Evolutionary conservation across 2,888 invertebrate species (phyloP).

Genomic region (Drosophila aldrichi): DNA sequence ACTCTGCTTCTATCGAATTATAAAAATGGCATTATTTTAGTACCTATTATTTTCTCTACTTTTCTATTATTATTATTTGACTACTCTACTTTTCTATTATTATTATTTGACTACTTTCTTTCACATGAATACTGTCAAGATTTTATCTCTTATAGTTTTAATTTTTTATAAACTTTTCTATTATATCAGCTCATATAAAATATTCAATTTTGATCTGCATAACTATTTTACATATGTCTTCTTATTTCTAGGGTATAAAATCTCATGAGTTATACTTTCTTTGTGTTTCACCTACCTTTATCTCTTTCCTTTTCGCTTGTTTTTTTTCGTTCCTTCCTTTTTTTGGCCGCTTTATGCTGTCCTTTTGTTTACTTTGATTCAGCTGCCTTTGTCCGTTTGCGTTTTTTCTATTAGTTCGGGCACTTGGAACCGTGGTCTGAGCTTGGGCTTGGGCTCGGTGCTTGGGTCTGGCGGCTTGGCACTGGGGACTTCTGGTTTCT

Average conservation of each 20-base stretch:
- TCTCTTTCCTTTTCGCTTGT: neutral
- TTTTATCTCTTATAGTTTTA: no score
- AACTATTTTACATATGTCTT: neutral
- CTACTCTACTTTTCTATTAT: no score
- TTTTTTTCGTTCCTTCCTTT: constrained; percentile 15
- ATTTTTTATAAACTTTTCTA: no score
- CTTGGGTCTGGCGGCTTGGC: neutral
- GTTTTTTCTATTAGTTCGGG: constrained; percentile 61
- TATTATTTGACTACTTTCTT: no score
- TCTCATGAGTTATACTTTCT: neutral
- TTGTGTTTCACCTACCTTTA: neutral
- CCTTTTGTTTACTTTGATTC: constrained; percentile 53
- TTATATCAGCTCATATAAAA: no score
- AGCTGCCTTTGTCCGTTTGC: constrained; percentile 45
- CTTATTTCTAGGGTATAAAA: neutral
- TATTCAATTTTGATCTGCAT: neutral
- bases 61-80: no score
- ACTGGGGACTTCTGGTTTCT: constrained; percentile 17
- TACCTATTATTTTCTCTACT: no score
- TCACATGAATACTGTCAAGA: no score
- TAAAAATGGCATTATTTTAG: no score
- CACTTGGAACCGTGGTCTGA: constrained; percentile 26
- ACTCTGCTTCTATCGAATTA: no score
- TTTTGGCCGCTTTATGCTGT: constrained; percentile 32
- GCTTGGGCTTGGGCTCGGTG: neutral